These are phyloP conservation scores for Centrocercus urophasianus DNA, from an alignment of 2,113 vertebrate species.

Conservation along the genomic window DNA sequence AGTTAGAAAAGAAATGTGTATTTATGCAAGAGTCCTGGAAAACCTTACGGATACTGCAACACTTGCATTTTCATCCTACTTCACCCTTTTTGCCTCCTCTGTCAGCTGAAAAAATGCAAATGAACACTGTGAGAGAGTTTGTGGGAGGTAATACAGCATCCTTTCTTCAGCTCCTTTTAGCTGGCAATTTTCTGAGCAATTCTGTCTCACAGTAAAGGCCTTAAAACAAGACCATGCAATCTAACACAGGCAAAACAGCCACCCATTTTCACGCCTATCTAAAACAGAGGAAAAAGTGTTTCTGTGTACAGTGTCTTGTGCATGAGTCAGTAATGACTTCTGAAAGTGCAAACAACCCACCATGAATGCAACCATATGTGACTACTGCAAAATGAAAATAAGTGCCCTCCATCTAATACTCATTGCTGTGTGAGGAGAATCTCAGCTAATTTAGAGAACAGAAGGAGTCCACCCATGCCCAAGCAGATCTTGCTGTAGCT, in stretches of 20 bases:
- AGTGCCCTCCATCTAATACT: not conserved
- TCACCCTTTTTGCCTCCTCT: not conserved
- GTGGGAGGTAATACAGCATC: not conserved
- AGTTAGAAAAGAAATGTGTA: not conserved
- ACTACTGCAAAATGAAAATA: not conserved
- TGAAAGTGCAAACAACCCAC: not conserved
- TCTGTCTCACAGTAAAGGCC: not conserved
- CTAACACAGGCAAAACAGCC: not conserved
- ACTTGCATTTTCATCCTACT: not conserved
- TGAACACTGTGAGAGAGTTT: not conserved
- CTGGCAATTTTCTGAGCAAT: not conserved
- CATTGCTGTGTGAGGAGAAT: not conserved
- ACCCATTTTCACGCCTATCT: not conserved
- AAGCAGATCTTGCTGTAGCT: not conserved
- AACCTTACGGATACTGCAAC: not conserved
- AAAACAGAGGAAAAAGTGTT: not conserved
- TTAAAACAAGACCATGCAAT: not conserved
- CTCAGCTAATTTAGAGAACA: not conserved
- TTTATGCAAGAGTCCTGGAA: not conserved
- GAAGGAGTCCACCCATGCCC: not conserved
- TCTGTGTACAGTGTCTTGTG: not conserved
- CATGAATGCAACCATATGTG: not conserved
- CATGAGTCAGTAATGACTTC: not conserved
- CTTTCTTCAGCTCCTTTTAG: rapidly evolving
- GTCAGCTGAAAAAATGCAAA: not conserved